Evolutionary conservation across 2,888 invertebrate genomes (phyloP), one percentile per base, ranked within the genome.

Genomic region (Agrilus biguttatus): DNA sequence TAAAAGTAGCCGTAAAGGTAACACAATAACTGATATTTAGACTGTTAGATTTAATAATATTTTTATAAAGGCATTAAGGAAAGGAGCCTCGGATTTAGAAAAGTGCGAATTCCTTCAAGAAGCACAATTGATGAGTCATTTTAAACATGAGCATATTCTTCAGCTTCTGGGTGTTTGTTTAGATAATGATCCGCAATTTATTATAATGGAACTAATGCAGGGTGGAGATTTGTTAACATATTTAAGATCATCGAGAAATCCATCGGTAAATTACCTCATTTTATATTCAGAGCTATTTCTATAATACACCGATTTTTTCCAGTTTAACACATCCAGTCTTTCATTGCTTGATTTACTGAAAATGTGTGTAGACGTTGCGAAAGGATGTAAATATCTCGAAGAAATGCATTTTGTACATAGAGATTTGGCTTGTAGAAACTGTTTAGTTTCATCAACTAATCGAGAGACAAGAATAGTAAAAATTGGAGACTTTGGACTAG

Each of bases 201-300:
- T 98, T 49, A 84, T 98, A 38, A 82, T 97, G 76, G 97, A 98
- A 63, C 74, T 97, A 14, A 98, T 98, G 98, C 89, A 93, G 63
- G 93, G 88, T 5, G 96, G 97, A 0, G 97, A 97, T 67, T 68
- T 98, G 44, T 72, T 96, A 32, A 89, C 87, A 45, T 97, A 91
- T 63, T 70, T 98, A 37, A 71, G 95, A 42, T 77, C 80, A 5
- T 87, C 87, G 52, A 72, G 95, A 43, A 79, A 85, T 35, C 73
- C 77, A n/a, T 63, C 76, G 60, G 85, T 85, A 66, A 65, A 65
- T 57, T 19, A 17, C 7, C 10, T 19, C 17, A 39, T 14, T 39
- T 14, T 14, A 2, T 14, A 7, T 19, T 37, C 5, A 8, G 21
- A 21, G 7, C 21, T 21, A 37, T 14, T 39, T 14, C 13, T 21